These are phyloP conservation scores for Synergus gifuensis DNA, from an alignment of 2,888 invertebrate genomes.

Conservation along the genomic window DNA sequence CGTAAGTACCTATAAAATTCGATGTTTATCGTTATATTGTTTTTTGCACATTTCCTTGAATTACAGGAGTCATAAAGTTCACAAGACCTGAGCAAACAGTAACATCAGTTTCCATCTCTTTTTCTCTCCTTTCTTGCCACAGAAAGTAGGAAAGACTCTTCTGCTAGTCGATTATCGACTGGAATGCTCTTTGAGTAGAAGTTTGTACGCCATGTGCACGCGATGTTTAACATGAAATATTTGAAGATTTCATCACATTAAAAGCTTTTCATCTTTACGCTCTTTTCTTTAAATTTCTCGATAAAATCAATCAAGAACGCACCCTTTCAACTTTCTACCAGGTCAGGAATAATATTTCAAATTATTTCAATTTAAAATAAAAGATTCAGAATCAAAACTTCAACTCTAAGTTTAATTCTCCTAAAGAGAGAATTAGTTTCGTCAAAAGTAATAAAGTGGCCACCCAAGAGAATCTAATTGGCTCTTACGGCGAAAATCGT, in stretches of 20 bases:
- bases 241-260: constrained; percentile 34
- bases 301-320: neutral
- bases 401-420: neutral
- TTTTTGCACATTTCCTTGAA: neutral
- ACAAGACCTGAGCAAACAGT: neutral
- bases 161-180: constrained; percentile 25
- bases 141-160: neutral
- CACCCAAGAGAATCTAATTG: neutral
- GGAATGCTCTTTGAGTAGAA: constrained; percentile 2
- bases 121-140: neutral
- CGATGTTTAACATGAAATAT: constrained; percentile 27
- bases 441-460: neutral
- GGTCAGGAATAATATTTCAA: neutral
- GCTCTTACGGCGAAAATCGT: neutral
- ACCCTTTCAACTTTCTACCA: neutral
- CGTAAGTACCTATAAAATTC: too few species aligned
- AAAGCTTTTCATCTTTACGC: constrained; percentile 10
- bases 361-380: neutral
- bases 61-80: neutral
- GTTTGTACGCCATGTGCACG: constrained; percentile 19
- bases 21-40: neutral
- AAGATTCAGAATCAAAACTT: neutral
- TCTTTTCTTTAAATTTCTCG: constrained; percentile 6
- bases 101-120: neutral
- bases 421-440: neutral